These are phyloP conservation scores for Lamellibrachia columna DNA, from an alignment of 2,888 invertebrate genomes.

Conservation along the genomic window DNA sequence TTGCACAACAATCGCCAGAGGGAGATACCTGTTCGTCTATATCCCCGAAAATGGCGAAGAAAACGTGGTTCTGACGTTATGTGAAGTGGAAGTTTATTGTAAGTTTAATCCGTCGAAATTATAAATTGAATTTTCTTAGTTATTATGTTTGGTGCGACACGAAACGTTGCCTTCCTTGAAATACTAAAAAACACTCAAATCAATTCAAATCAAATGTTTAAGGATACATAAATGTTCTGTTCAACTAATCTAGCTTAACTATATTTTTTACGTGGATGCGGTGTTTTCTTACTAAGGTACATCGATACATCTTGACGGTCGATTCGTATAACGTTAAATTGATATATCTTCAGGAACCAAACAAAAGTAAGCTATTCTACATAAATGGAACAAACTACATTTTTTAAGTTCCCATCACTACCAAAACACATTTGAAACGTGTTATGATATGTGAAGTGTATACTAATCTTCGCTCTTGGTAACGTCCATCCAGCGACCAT, in stretches of 20 bases:
- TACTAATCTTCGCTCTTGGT: neutral
- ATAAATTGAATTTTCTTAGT: neutral
- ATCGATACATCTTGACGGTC: too few species aligned
- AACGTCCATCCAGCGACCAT: neutral
- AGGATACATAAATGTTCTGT: neutral
- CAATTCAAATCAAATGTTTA: neutral
- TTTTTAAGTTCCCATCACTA: neutral
- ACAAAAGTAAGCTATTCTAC: neutral
- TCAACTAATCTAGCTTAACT: neutral
- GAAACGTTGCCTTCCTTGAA: neutral
- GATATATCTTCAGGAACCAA: neutral
- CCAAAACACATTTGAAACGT: neutral
- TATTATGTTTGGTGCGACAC: neutral
- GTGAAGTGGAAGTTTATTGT: neutral
- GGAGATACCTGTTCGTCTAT: neutral
- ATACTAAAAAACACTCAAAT: neutral
- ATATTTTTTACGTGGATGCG: too few species aligned
- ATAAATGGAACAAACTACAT: neutral
- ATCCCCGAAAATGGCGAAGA: neutral
- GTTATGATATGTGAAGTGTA: neutral
- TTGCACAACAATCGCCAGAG: neutral
- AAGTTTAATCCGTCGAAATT: neutral
- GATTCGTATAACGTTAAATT: neutral
- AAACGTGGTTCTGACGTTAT: neutral
- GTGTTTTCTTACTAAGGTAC: too few species aligned